Evolutionary conservation across 1,140 invertebrate species (phyloP).

Genomic region (Drosophila rhopaloa): DNA sequence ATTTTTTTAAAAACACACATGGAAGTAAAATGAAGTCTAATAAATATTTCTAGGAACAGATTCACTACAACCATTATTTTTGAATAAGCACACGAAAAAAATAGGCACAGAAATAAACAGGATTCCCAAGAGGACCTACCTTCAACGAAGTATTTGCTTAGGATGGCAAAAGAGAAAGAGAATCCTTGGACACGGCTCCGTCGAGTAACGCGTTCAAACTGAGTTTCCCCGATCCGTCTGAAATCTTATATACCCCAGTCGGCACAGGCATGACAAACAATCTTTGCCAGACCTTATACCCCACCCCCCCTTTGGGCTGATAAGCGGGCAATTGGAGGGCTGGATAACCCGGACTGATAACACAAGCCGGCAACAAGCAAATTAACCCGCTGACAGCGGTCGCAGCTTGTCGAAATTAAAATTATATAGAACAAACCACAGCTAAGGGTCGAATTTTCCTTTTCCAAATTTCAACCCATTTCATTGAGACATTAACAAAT

Average conservation of each 20-base stretch:
- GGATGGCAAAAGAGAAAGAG: slow-evolving; percentile 5
- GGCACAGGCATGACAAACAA: slow-evolving; percentile 36
- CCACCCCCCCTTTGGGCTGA: slow-evolving; percentile 10
- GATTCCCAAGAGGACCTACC: slow-evolving; percentile 25
- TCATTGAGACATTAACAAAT: too few species aligned
- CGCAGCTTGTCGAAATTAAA: background rate
- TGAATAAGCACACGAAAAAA: slow-evolving; percentile 8
- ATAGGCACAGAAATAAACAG: background rate
- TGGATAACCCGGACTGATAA: slow-evolving; percentile 28
- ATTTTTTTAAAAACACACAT: too few species aligned
- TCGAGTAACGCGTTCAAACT: slow-evolving; percentile 55
- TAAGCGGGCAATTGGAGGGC: slow-evolving; percentile 24
- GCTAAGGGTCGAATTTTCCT: background rate
- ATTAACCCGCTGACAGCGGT: slow-evolving; percentile 23
- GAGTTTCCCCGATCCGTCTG: slow-evolving; percentile 33
- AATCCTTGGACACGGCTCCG: slow-evolving; percentile 44
- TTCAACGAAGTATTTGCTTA: slow-evolving; percentile 27
- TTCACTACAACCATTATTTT: background rate
- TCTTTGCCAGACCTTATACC: slow-evolving; percentile 14
- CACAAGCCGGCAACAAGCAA: slow-evolving; percentile 19
- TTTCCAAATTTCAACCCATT: background rate
- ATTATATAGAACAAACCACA: background rate
- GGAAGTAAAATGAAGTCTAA: too few species aligned
- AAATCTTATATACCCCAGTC: slow-evolving; percentile 68
- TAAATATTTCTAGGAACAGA: background rate